phyloP scores from a whole-genome alignment of 2,888 invertebrate genomes.

The Ophion costatus region DNA sequence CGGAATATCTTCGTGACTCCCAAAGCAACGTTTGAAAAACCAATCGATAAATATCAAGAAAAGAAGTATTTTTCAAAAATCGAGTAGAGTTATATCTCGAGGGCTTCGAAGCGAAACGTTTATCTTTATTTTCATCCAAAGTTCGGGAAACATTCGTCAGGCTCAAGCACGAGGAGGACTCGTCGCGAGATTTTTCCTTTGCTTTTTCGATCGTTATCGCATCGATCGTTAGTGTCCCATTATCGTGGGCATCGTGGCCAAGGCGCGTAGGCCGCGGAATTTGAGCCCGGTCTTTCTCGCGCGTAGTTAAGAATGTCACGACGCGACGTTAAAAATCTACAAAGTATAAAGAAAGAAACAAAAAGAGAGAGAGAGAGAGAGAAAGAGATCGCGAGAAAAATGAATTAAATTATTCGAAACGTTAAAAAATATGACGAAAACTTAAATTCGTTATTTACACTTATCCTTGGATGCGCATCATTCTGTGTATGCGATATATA shows the following conservation, averaged over 20 bases:
- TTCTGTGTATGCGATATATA: constrained; percentile 33
- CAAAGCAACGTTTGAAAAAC: constrained; percentile 1
- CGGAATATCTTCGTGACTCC: background rate
- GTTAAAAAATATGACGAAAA: constrained; percentile 47
- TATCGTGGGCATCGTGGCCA: constrained; percentile 18
- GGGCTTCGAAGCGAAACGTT: constrained; percentile 33
- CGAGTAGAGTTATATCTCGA: constrained; percentile 21
- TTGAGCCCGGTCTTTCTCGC: constrained; percentile 51
- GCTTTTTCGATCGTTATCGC: constrained; percentile 10
- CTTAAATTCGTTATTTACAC: constrained; percentile 58
- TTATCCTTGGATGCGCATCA: constrained; percentile 27
- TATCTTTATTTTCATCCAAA: background rate
- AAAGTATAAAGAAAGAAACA: constrained; percentile 21
- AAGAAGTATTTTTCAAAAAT: constrained; percentile 8
- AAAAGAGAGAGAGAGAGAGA: constrained; percentile 1
- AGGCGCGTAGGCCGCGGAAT: constrained; percentile 45
- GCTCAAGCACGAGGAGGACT: constrained; percentile 56
- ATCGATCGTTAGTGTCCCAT: constrained; percentile 27
- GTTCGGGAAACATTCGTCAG: constrained; percentile 21
- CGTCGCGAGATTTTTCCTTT: constrained; percentile 29
- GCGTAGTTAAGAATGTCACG: constrained; percentile 23
- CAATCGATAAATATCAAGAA: constrained; percentile 1
- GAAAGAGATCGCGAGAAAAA: constrained; percentile 12
- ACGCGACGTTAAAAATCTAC: constrained; percentile 50
- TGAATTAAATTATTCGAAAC: constrained; percentile 20